Evolutionary conservation across 2,888 invertebrate species (phyloP).

Genomic region (Drosophila falleni): DNA sequence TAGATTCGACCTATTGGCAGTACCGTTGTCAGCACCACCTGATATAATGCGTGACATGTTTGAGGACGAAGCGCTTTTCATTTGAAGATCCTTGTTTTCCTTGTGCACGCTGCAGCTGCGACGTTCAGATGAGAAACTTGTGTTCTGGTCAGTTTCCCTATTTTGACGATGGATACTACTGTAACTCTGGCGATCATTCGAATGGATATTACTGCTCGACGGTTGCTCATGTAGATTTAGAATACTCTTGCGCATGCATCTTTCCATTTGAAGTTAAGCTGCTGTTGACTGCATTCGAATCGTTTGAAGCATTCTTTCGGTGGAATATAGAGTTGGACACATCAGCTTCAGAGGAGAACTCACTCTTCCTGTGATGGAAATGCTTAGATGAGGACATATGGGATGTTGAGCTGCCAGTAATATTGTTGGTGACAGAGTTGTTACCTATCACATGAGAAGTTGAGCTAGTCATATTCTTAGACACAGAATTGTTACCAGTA

Average conservation of each 20-base stretch:
- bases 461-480: conserved; percentile 20
- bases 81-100: conserved; percentile 64
- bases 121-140: conserved; percentile 59
- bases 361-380: conserved; percentile 90
- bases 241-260: conserved; percentile 92
- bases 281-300: conserved; percentile 74
- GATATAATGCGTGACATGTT: conserved; percentile 68
- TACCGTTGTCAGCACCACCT: conserved; percentile 32
- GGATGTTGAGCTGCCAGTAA: conserved; percentile 42
- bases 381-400: conserved; percentile 73
- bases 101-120: conserved; percentile 69
- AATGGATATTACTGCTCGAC: conserved; percentile 88
- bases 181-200: conserved; percentile 91
- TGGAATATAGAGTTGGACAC: conserved; percentile 92
- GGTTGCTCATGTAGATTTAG: conserved; percentile 91
- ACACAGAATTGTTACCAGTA: conserved; percentile 6
- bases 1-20: conserved; percentile 45
- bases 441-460: conserved; percentile 26
- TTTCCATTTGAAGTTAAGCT: conserved; percentile 87
- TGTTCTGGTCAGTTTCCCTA: conserved; percentile 86
- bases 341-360: conserved; percentile 91
- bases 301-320: conserved; percentile 86
- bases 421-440: conserved; percentile 34
- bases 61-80: conserved; percentile 51
- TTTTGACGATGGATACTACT: conserved; percentile 92